Evolutionary conservation across 53 echinoderm and acorn worm genomes (phyloP), one percentile per base, ranked within the genome.

Genomic region (Pentamera pediparva): DNA sequence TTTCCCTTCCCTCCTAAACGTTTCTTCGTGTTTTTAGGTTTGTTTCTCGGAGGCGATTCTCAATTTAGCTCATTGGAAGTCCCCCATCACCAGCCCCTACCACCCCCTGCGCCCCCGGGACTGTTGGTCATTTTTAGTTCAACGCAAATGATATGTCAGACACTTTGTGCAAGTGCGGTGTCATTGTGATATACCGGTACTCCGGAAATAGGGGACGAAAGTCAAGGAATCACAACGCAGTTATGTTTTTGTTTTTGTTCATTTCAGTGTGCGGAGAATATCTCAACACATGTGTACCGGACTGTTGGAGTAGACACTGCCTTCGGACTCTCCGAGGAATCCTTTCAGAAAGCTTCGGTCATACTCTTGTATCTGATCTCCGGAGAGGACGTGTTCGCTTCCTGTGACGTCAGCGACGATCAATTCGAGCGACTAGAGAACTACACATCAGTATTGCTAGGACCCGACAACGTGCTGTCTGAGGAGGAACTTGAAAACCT

Each of bases 401-500:
- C 78, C n/a, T 60, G 79, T 30, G 57, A 40, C 4, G 31, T 12
- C 1, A 55, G 55, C 34, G 64, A 51, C 9, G 63, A 50, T 10
- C 29, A 62, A 32, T 38, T 47, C 22, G 37, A 9, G 18, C 51
- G 50, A 37, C 37, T 19, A 32, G 62, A 29, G 36, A 41, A 48
- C 18, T 58, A 61, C 62, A 37, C 56, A 37, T 37, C 27, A 7
- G 30, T 63, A 0, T 37, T 43, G 21, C 20, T 34, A 18, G 50
- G 27, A 7, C 39, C 32, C 5, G 35, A 37, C 17, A 40, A 56
- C 26, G 30, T 4, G 3, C 32, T 86, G 25, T 12, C 87, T 1
- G 89, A 89, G 36, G 75, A 78, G 5, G 93, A 89, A 26, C 51
- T 93, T 5, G 89, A 89, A 35, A 39, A 9, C 6, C 80, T 89